Conservation (phyloP, 2,888 invertebrate species). For the Barypeithes pellucidus region DNA sequence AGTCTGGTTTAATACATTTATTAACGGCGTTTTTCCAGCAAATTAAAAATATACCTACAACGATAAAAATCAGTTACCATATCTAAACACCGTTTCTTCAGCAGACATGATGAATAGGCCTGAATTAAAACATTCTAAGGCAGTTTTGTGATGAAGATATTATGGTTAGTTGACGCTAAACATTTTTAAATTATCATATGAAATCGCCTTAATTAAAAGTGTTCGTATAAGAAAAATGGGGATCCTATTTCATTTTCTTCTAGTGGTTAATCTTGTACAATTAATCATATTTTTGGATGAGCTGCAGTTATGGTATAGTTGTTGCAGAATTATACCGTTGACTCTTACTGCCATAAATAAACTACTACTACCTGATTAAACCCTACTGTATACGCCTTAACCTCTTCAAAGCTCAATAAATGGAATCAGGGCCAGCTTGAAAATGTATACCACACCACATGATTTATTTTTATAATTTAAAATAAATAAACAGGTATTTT, state of each 20-base stretch:
- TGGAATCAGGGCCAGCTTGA: no score
- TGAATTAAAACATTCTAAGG: background rate
- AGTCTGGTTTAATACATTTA: no score
- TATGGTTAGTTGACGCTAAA: slow-evolving; percentile 17
- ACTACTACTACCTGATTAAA: no score
- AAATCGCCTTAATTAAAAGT: slow-evolving; percentile 5
- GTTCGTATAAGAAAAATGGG: slow-evolving; percentile 14
- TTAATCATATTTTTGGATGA: background rate
- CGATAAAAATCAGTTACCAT: slow-evolving; percentile 11
- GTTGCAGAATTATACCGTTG: no score
- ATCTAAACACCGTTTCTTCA: slow-evolving; percentile 8
- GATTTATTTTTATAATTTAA: no score
- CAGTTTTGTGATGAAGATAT: slow-evolving; percentile 13
- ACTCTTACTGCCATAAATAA: no score
- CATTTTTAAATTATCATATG: slow-evolving; percentile 22
- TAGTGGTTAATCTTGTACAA: background rate
- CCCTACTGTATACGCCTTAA: no score
- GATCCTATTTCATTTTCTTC: background rate
- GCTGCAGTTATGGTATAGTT: background rate
- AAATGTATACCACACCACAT: no score
- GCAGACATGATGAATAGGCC: slow-evolving; percentile 8
- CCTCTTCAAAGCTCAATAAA: no score
- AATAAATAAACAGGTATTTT: no score
- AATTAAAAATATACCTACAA: slow-evolving; percentile 4
- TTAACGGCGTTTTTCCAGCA: no score